Percentiles rank a stretch among this genome's conserved stretches.
Conservation (phyloP, 2,888 invertebrate genomes). For the Pyrrhopygopsis socrates region DNA sequence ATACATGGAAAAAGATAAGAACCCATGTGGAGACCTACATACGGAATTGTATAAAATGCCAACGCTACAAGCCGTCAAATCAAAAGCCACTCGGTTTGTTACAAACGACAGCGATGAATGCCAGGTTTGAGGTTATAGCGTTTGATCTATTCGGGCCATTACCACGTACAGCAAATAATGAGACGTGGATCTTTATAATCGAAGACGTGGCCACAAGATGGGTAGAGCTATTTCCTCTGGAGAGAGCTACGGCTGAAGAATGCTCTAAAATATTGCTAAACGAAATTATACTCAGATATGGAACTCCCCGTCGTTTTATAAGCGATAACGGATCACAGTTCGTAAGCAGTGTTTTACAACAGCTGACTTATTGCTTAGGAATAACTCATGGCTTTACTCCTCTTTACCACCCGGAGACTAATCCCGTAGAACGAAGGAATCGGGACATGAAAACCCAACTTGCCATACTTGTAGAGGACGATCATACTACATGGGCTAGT, state of each 20-base stretch:
- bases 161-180: conserved; percentile 10
- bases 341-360: conserved; percentile 71
- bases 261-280: conserved; percentile 85
- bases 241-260: conserved; percentile 84
- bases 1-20: too few species aligned
- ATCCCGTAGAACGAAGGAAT: conserved; percentile 74
- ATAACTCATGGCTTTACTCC: conserved; percentile 83
- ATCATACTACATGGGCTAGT: conserved; percentile 86
- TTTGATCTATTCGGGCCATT: conserved; percentile 77
- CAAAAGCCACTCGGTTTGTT: too few species aligned
- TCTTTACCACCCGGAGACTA: conserved; percentile 70
- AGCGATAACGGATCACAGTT: conserved; percentile 78
- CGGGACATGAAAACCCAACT: conserved; percentile 78
- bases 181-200: conserved; percentile 67
- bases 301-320: conserved; percentile 54
- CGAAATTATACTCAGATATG: conserved; percentile 83
- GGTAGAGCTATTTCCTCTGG: conserved; percentile 87
- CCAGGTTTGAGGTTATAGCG: too few species aligned
- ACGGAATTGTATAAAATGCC: too few species aligned
- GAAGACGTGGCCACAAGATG: conserved; percentile 82
- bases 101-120: too few species aligned
- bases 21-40: too few species aligned
- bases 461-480: conserved; percentile 41
- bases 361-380: conserved; percentile 78
- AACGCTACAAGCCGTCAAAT: too few species aligned